Evolutionary conservation across 2,797 vertebrate species (phyloP).

Genomic region (Schizothorax lantsangensis): DNA sequence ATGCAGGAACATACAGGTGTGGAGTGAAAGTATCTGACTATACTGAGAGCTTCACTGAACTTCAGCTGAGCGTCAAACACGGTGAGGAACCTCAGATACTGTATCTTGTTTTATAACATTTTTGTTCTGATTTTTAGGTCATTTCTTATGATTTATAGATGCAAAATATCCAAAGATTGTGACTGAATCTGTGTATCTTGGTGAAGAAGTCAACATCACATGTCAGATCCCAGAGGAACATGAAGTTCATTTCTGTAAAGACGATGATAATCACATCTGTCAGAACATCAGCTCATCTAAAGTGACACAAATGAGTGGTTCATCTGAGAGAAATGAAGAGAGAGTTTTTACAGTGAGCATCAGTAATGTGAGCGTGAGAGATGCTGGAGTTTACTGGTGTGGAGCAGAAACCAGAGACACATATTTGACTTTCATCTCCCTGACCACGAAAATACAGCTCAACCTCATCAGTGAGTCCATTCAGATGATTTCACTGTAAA

Average conservation of each 20-base stretch:
- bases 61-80: neutral
- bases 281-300: neutral
- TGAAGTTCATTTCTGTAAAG: neutral
- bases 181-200: neutral
- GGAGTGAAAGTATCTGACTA: slow-evolving; percentile 33
- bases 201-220: neutral
- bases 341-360: slow-evolving; percentile 18
- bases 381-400: slow-evolving; percentile 56
- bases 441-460: slow-evolving; percentile 35
- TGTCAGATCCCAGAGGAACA: slow-evolving; percentile 24
- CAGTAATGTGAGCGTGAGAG: slow-evolving; percentile 39
- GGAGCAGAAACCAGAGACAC: slow-evolving; percentile 34
- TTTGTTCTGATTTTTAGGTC: neutral
- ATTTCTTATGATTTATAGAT: neutral
- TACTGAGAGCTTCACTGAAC: slow-evolving; percentile 27
- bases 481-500: neutral
- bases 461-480: neutral
- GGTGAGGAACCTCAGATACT: neutral
- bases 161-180: accelerated
- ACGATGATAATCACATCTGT: slow-evolving; percentile 29
- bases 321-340: slow-evolving; percentile 9
- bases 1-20: slow-evolving; percentile 42
- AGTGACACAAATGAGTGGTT: neutral
- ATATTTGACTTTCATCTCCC: neutral
- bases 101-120: neutral